These are phyloP conservation scores for Phasianus colchicus DNA, from an alignment of 2,113 vertebrate genomes.

Conservation along the genomic window DNA sequence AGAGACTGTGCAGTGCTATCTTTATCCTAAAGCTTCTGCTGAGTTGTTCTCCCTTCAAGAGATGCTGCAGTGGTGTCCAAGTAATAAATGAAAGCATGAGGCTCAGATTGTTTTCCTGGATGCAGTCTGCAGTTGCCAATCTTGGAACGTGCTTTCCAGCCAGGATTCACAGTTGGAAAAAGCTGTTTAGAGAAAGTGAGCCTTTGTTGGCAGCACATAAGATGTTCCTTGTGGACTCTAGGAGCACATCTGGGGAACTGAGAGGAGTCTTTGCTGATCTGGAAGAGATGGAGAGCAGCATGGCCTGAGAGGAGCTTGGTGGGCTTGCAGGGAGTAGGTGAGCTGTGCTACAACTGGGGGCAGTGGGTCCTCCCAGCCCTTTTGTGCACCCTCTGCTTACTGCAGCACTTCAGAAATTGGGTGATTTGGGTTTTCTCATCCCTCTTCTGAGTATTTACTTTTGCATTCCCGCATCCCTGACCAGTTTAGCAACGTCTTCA, in stretches of 20 bases:
- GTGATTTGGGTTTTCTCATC: neutral
- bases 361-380: neutral
- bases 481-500: neutral
- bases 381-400: neutral
- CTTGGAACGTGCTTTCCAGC: neutral
- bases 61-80: neutral
- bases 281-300: neutral
- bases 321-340: slow-evolving; percentile 26
- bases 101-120: neutral
- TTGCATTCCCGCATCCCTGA: neutral
- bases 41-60: neutral
- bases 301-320: neutral
- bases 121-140: neutral
- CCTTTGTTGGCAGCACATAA: neutral
- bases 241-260: neutral
- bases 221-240: slow-evolving; percentile 3
- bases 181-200: neutral
- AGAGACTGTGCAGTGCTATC: neutral
- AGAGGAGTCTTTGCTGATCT: neutral
- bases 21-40: neutral
- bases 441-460: neutral
- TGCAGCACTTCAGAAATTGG: neutral
- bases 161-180: neutral
- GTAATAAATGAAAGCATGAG: neutral
- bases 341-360: neutral